Percentiles rank a stretch among this genome's conserved stretches.
Conservation (phyloP, 2,888 invertebrate species). For the Silvanus unidentatus region DNA sequence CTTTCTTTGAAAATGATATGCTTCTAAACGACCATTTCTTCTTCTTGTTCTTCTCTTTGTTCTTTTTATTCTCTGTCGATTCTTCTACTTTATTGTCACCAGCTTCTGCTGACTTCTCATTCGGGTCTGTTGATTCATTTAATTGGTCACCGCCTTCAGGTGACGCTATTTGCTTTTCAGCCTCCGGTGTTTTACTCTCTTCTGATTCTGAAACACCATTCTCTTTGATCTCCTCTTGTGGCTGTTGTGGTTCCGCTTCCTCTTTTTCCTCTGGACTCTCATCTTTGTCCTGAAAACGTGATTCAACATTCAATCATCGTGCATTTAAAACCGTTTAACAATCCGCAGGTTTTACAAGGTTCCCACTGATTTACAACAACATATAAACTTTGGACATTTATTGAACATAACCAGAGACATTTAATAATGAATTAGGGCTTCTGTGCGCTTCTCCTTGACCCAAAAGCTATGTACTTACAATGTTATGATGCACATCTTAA, state of each 20-base stretch:
- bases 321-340: no score
- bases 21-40: constrained; percentile 87
- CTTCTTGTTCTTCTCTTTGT: constrained; percentile 52
- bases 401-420: no score
- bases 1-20: constrained; percentile 81
- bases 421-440: no score
- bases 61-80: constrained; percentile 36
- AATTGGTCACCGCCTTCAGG: constrained; percentile 39
- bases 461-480: no score
- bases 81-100: constrained; percentile 25
- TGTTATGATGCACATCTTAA: no score
- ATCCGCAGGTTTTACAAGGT: no score
- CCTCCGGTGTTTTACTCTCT: constrained; percentile 38
- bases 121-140: constrained; percentile 41
- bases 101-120: constrained; percentile 23
- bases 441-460: no score
- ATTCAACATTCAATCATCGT: background rate
- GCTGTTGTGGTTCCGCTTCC: constrained; percentile 19
- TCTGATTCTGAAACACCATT: constrained; percentile 41
- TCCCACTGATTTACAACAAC: no score
- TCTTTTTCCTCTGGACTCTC: constrained; percentile 35
- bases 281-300: constrained; percentile 41
- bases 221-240: constrained; percentile 35
- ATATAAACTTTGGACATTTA: no score
- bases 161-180: constrained; percentile 31